Evolutionary conservation across 2,113 vertebrate species (phyloP).

Genomic region (Falco punctatus): DNA sequence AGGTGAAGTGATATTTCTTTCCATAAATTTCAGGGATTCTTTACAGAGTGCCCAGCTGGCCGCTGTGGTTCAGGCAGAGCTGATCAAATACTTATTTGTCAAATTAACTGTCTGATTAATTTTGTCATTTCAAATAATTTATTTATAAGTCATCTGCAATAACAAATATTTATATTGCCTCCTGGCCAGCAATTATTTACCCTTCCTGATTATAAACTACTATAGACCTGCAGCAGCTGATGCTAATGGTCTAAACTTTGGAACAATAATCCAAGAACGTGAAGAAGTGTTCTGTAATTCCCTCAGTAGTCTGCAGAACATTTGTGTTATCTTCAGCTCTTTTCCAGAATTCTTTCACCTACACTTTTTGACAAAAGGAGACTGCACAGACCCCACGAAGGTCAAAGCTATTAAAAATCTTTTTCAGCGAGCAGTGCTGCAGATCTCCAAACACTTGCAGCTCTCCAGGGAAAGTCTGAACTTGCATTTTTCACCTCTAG

Average conservation of each 20-base stretch:
- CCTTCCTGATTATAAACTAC: neutral
- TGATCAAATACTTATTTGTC: neutral
- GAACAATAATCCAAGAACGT: neutral
- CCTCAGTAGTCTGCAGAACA: neutral
- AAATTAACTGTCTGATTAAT: neutral
- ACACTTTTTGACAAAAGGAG: slow-evolving; percentile 33
- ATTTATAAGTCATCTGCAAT: slow-evolving; percentile 35
- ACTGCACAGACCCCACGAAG: neutral
- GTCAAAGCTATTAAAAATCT: slow-evolving; percentile 62
- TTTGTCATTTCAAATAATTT: slow-evolving; percentile 31
- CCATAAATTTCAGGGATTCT: neutral
- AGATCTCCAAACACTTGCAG: neutral
- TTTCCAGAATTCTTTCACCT: slow-evolving; percentile 3
- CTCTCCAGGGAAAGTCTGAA: neutral
- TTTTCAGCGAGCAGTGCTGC: slow-evolving; percentile 22
- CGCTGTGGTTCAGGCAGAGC: neutral
- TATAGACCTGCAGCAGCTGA: neutral
- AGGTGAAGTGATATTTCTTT: neutral
- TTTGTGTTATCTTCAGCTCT: neutral
- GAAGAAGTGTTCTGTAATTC: neutral
- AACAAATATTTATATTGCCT: slow-evolving; percentile 41
- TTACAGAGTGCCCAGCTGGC: neutral
- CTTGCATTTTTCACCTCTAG: slow-evolving; percentile 4
- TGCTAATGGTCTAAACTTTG: neutral
- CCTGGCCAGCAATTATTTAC: neutral